These are phyloP conservation scores for Actinopyga echinites DNA, from an alignment of 53 echinoderm and acorn worm genomes.

Conservation along the genomic window DNA sequence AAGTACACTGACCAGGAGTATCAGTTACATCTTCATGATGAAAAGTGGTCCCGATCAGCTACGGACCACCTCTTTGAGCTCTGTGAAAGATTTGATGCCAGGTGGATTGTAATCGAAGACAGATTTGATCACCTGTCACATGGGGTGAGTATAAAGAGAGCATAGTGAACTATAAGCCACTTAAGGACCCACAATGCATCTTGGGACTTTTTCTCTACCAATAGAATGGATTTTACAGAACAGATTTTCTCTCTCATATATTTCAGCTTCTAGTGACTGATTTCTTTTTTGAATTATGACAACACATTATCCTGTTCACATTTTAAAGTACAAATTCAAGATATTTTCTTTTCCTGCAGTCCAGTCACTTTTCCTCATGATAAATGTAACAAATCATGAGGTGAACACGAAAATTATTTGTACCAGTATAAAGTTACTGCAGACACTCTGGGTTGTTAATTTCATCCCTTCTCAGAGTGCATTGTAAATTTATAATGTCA, in stretches of 20 bases:
- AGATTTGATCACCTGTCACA: constrained; percentile 82
- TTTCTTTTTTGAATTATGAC: too few species aligned
- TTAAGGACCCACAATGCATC: background rate
- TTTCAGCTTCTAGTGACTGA: background rate
- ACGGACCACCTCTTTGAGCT: constrained; percentile 99
- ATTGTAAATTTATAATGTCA: too few species aligned
- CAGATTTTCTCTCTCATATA: background rate
- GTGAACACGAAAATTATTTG: too few species aligned
- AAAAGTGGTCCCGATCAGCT: constrained; percentile 89
- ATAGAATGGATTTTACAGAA: background rate
- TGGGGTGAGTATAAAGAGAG: constrained; percentile 67
- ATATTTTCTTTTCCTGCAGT: too few species aligned
- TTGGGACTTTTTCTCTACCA: background rate
- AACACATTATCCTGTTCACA: too few species aligned
- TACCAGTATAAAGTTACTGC: too few species aligned
- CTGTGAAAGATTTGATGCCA: constrained; percentile 80
- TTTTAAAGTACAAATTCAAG: too few species aligned
- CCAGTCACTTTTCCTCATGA: too few species aligned
- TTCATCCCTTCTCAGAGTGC: too few species aligned
- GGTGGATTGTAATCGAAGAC: constrained; percentile 94
- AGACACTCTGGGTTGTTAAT: too few species aligned
- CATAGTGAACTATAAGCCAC: background rate
- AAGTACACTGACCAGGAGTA: constrained; percentile 95
- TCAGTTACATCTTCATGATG: constrained; percentile 93
- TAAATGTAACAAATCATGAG: too few species aligned